Base-by-base conservation (phyloP, 2,888 invertebrate species). In the Meandrusa payeni region DNA sequence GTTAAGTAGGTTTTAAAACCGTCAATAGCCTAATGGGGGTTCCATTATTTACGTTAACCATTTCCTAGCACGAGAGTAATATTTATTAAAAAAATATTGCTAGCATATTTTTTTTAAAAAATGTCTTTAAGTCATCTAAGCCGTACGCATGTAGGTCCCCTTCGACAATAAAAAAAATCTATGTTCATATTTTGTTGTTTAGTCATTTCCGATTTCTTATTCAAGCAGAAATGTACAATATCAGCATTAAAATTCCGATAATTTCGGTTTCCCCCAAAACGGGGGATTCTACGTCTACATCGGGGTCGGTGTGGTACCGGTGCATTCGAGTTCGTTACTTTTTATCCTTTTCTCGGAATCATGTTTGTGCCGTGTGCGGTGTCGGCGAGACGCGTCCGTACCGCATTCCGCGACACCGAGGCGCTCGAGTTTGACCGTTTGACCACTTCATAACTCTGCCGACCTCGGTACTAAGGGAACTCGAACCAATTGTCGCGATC, bases 321-420 rank as follows among this genome's bases (percentile, higher is more conserved):
- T 34, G 34, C 34, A 23, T 9, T 17, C 29, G 7, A 33, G 33
- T 23, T 33, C 3, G 22, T 33, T 39, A 17, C 23, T 28, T 45
- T 34, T 47, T 48, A 43, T 52, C 41, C 43, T 66, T 64, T 75
- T 67, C 73, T 69, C 63, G 57, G 75, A 75, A 78, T 72, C 69
- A 61, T 63, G 71, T 70, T 73, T 69, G 64, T 72, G 64, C 62
- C 62, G 64, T 69, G 76, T 70, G 64, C 61, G 64, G 64, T 69
- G 75, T 72, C 69, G 67, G 57, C 57, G 60, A 59, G 65, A 57
- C 67, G 69, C 69, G 69, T 65, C 67, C 64, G 64, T 65, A 65
- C 75, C 74, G 65, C 83, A 83, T 83, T 83, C 83, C 82, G 65
- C 83, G 83, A 66, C 81, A 66, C 50, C 51, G 61, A 59, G 85